Percentiles rank a stretch among this genome's conserved stretches.
Conservation (phyloP, 1,140 invertebrate genomes). For the Lucilia cuprina region DNA sequence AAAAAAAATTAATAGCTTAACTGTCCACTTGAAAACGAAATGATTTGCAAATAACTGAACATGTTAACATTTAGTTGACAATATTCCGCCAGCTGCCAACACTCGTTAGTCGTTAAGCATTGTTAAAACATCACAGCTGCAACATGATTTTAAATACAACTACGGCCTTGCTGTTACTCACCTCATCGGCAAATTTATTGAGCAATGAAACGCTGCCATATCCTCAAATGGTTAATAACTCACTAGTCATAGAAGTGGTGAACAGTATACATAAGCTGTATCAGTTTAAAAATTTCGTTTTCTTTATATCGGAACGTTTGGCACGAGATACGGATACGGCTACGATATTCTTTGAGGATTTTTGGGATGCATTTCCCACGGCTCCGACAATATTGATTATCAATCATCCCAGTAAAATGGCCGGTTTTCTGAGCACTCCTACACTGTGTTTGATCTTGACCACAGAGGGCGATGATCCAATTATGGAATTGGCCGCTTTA, state of each 20-base stretch:
- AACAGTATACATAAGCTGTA: conserved; percentile 43
- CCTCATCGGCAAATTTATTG: neutral
- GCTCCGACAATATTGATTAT: conserved; percentile 46
- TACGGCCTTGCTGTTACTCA: neutral
- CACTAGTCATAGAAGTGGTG: conserved; percentile 47
- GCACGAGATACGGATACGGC: conserved; percentile 39
- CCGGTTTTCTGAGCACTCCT: conserved; percentile 49
- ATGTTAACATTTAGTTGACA: too few species aligned
- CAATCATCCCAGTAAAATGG: conserved; percentile 38
- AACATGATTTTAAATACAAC: conserved; percentile 1
- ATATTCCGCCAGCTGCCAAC: too few species aligned
- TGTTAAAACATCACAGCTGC: neutral
- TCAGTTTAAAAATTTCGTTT: conserved; percentile 51
- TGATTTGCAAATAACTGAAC: too few species aligned
- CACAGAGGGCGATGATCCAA: conserved; percentile 48
- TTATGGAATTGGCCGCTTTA: conserved; percentile 52
- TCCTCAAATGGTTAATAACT: conserved; percentile 42
- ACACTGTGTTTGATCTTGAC: conserved; percentile 50
- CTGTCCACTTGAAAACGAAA: too few species aligned
- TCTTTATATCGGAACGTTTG: conserved; percentile 53
- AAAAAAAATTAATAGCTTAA: neutral
- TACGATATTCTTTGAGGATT: conserved; percentile 46
- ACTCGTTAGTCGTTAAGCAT: neutral
- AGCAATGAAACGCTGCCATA: neutral
- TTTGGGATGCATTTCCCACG: conserved; percentile 44